Evolutionary conservation across 2,797 vertebrate species (phyloP), one percentile per base, ranked within the genome.

Genomic region (Melanotaenia pygmaea): DNA sequence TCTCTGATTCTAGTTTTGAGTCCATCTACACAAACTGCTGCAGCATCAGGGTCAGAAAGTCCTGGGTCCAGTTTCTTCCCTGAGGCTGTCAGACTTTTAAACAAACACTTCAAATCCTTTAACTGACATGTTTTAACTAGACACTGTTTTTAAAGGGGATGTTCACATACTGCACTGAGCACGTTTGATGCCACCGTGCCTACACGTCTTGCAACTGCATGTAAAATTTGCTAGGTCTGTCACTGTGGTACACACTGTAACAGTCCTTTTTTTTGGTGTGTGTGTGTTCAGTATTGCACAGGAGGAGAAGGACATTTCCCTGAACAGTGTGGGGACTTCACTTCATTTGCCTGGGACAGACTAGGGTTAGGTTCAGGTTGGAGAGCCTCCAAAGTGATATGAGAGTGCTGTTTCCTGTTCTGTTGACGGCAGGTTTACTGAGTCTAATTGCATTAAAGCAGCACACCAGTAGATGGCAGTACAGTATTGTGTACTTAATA

Each of bases 361-460:
- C 9, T 64, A 20, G 64, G 37, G 64, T 0, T 0, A 0, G 0
- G 1, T 0, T 26, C 66, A 18, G 80, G 66, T 2, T 74, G 70
- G 75, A 83, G 67, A 1, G 24, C 75, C 22, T 71, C 84, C 53
- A 76, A 54, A 68, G 78, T 81, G 47, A 79, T 79, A 35, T 0
- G 78, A 83, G 53, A 30, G 76, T 51, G 81, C 78, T 59, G 81
- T 77, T 13, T 59, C 79, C 64, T 86, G 24, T 86, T 86, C 32
- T 83, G 77, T 43, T 37, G 32, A 45, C 81, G 54, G 82, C 18
- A 54, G 4, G 14, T 5, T 1, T 37, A 57, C 38, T 26, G 45
- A 38, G 18, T 22, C 20, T 3, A 47, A 26, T 0, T 38, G 59
- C 32, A 32, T 32, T 18, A 10, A 58, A 74, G 0, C 22, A 22